Evolutionary conservation across 2,888 invertebrate species (phyloP).

Genomic region (Cerastis leucographa): DNA sequence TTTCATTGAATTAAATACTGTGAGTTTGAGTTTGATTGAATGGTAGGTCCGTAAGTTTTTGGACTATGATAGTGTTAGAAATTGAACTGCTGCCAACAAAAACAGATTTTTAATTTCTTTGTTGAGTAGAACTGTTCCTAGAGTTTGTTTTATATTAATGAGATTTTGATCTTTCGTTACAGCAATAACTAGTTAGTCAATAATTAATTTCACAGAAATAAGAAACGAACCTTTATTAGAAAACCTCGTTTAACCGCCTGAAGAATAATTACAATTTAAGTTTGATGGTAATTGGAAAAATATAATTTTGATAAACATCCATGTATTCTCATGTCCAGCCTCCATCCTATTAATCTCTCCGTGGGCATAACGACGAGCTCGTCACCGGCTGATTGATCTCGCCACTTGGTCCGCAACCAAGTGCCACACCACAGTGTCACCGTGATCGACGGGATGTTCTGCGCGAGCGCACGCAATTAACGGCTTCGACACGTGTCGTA

Average conservation of each 20-base stretch:
- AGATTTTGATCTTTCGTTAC: background rate
- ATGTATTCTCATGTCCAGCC: conserved; percentile 17
- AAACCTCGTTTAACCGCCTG: background rate
- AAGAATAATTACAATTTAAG: background rate
- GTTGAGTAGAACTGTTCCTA: background rate
- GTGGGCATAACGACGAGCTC: conserved; percentile 52
- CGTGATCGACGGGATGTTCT: conserved; percentile 41
- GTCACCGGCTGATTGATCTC: conserved; percentile 51
- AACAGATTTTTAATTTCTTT: background rate
- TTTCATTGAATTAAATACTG: background rate
- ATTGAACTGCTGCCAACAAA: background rate
- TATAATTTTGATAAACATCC: background rate
- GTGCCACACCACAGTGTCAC: conserved; percentile 29
- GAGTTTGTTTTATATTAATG: background rate
- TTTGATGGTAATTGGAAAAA: background rate
- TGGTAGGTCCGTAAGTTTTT: background rate
- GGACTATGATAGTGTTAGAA: background rate
- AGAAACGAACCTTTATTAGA: too few species aligned
- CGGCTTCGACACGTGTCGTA: conserved; percentile 35
- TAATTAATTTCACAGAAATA: background rate
- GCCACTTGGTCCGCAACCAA: background rate
- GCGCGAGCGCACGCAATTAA: conserved; percentile 48
- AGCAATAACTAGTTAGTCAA: background rate
- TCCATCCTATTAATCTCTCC: conserved; percentile 47
- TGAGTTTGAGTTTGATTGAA: background rate